Evolutionary conservation across 2,113 vertebrate species (phyloP), one percentile per base, ranked within the genome.

Genomic region (Gavialis gangeticus): DNA sequence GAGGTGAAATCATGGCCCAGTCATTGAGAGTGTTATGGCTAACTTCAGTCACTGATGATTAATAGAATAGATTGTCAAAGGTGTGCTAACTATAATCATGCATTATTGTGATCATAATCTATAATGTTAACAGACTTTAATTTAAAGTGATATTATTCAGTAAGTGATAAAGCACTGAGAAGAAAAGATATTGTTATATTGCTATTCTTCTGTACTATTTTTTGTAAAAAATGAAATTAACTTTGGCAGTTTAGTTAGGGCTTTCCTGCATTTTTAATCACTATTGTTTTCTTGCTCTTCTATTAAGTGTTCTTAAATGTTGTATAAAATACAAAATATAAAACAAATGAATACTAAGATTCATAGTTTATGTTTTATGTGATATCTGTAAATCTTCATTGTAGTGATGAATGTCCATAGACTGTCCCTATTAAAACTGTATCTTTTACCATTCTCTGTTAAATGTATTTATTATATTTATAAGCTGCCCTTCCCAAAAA

Each of bases 191-290:
- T 46, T 63, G 27, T 63, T 63, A 25, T 63, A 25, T 25, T 63
- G 62, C 25, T 63, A 64, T 27, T 64, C 63, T 64, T 28, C 62
- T 64, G 63, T 64, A 27, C 27, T 25, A 25, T 24, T 62, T 62
- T 62, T 62, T 27, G 62, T 28, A 27, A 27, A 64, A 64, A 64
- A 64, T 64, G 63, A 15, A 64, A 64, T 64, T 27, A 25, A 28
- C 63, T 19, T 75, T 82, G 16, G 24, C 21, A 46, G 27, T n/a
- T 46, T 46, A 46, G 37, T 63, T 71, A 71, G 27, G 0, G 0
- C 82, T 46, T 59, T 76, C 30, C 1, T 24, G 15, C 24, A 54
- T 75, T 25, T 28, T 28, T 25, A 87, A 91, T 11, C 27, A 37
- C n/a, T 63, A 2, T 15, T 6, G 21, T 69, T 69, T 59, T 27